Evolutionary conservation across 2,888 invertebrate genomes (phyloP).

Genomic region (Pachycephus smyrnensis): DNA sequence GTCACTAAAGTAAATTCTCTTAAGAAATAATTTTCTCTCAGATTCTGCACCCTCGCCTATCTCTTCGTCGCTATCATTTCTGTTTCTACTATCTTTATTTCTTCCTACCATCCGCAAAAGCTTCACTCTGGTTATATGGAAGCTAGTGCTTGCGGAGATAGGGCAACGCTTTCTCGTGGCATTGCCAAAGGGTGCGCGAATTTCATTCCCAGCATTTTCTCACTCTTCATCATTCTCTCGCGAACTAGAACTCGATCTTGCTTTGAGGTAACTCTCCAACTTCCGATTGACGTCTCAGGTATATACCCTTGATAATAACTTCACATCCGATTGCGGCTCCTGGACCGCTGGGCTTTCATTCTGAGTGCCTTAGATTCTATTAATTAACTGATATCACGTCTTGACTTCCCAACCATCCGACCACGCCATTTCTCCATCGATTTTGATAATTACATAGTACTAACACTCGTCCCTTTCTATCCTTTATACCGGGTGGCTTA

Average conservation of each 20-base stretch:
- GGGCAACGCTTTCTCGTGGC: background rate
- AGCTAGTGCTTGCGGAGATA: background rate
- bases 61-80: background rate
- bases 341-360: background rate
- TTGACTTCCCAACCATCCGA: background rate
- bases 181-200: background rate
- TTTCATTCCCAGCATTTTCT: background rate
- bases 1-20: background rate
- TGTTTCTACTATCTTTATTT: background rate
- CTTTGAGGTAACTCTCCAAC: background rate
- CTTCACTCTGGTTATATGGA: background rate
- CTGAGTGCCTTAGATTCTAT: slow-evolving; percentile 16
- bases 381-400: slow-evolving; percentile 23
- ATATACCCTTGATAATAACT: background rate
- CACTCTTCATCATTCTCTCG: background rate
- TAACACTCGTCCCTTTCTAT: background rate
- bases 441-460: background rate
- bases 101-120: background rate
- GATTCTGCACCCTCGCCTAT: background rate
- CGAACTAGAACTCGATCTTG: background rate
- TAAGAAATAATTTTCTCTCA: background rate
- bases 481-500: background rate
- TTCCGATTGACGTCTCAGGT: background rate
- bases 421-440: background rate
- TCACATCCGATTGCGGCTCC: background rate